Evolutionary conservation across 2,113 vertebrate genomes (phyloP).

Genomic region (Semnornis frantzii): DNA sequence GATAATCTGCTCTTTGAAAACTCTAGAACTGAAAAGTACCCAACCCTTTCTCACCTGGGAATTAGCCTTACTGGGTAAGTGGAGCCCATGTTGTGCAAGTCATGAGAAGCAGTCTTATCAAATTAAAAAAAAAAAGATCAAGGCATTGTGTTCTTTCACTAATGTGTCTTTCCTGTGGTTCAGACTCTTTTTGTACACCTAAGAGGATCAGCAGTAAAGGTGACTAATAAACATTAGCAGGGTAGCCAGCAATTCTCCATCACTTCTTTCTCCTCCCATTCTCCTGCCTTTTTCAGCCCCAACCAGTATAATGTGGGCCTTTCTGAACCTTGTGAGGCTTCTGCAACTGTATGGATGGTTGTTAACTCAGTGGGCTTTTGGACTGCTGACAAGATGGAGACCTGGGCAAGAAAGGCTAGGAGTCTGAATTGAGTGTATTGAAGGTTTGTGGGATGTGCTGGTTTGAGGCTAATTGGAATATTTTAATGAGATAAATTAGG

Average conservation of each 20-base stretch:
- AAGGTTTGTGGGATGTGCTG: not conserved
- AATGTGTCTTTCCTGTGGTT: not conserved
- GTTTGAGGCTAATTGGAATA: no score
- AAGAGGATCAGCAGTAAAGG: not conserved
- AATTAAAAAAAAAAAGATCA: not conserved
- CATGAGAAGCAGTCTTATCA: not conserved
- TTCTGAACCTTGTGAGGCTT: not conserved
- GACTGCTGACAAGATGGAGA: not conserved
- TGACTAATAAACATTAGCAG: not conserved
- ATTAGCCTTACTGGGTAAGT: not conserved
- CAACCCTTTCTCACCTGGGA: not conserved
- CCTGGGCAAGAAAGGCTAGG: not conserved
- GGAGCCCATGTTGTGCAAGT: not conserved
- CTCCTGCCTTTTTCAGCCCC: not conserved
- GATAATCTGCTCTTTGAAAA: not conserved
- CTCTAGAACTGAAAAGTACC: not conserved
- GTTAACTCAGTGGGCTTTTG: not conserved
- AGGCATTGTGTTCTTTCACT: not conserved
- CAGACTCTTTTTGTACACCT: not conserved
- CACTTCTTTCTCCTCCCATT: rapidly evolving
- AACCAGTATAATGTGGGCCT: not conserved
- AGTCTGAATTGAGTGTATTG: not conserved
- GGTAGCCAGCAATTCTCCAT: not conserved
- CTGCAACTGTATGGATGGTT: not conserved
- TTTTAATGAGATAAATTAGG: no score